Base-by-base conservation (phyloP, 2,888 invertebrate genomes). In the Zaprionus bogoriensis region DNA sequence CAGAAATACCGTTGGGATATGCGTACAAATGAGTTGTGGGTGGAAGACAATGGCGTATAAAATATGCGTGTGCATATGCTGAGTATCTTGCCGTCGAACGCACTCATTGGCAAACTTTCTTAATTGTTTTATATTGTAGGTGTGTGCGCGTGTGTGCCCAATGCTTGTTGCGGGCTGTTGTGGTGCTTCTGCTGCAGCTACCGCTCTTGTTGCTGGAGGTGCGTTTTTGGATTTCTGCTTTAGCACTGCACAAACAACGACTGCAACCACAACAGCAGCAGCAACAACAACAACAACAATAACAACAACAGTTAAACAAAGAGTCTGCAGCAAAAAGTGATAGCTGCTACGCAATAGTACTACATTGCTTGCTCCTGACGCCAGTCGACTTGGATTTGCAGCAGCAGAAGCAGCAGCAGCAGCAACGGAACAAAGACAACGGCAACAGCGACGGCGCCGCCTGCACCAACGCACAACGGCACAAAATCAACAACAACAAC, bases 191-290 rank as follows among this genome's bases (percentile, higher is more conserved):
- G 73, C 67, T 80, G 73, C 48, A 68, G 67, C 70, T 69, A 44
- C 74, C 44, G 59, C 65, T n/a, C n/a, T n/a, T n/a, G n/a, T n/a
- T 51, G 62, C 41, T 12, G 41, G 44, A 75, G 80, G 69, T 85
- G 82, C 84, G 82, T 82, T 84, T 87, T 75, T 80, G 75, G 82
- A 76, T 75, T 82, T 70, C 71, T 48, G 66, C 78, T 80, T 67
- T 77, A 77, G 74, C 78, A 75, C 79, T 74, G 66, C 17, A 36
- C 73, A 47, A 52, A 47, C 58, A 62, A 57, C 58, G 58, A 57
- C 60, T 38, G 22, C 61, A 66, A 36, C 32, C 32, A 36, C 32
- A 36, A 3, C 28, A 57, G 12, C 32, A 48, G 27, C 61, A 52
- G 12, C 30, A 48, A 6, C 42, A 55, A 3, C 28, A 57, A 17